Conservation (phyloP, 2,888 invertebrate genomes). For the Pristionchus entomophagus region DNA sequence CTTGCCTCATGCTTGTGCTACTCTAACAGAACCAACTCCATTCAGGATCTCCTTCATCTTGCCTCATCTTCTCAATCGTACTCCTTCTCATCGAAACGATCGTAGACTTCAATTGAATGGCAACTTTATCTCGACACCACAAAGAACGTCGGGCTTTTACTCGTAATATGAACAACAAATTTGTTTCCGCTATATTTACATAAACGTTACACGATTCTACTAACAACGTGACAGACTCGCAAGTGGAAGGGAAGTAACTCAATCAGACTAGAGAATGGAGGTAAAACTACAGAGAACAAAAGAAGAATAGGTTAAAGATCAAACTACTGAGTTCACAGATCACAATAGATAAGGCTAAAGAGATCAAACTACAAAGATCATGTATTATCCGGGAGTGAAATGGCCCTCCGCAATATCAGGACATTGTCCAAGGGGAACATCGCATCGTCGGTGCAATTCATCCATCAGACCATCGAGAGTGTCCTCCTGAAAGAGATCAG, state of each 20-base stretch:
- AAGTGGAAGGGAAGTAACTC: no score
- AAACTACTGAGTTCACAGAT: not conserved
- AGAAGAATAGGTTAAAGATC: no score
- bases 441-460: slow-evolving; percentile 55
- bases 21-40: not conserved
- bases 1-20: no score
- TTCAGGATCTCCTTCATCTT: not conserved
- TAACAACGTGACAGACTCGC: not conserved
- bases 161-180: not conserved
- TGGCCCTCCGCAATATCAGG: slow-evolving; percentile 12
- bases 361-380: slow-evolving; percentile 17
- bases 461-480: slow-evolving; percentile 54
- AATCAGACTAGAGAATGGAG: no score
- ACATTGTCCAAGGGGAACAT: slow-evolving; percentile 51
- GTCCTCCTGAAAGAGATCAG: slow-evolving; percentile 56
- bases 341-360: not conserved
- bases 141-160: not conserved
- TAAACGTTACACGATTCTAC: not conserved
- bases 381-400: slow-evolving; percentile 23
- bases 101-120: not conserved
- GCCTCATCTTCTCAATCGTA: not conserved
- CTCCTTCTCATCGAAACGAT: not conserved
- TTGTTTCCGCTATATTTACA: not conserved
- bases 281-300: no score
- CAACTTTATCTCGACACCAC: slow-evolving; percentile 18